Evolutionary conservation across 2,888 invertebrate genomes (phyloP), one percentile per base, ranked within the genome.

Genomic region (Athripsodes cinereus): DNA sequence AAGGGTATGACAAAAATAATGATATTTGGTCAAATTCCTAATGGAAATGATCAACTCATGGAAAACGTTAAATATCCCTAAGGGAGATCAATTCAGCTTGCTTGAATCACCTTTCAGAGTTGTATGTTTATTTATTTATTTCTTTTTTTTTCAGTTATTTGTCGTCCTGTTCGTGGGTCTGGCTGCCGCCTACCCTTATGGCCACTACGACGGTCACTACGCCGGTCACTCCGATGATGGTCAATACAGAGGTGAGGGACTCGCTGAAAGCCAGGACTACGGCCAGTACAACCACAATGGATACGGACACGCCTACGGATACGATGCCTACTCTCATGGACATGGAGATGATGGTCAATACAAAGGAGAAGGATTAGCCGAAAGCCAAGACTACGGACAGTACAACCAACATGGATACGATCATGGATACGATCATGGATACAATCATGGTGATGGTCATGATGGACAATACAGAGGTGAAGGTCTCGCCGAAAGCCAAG

Each of bases 201-300:
- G 55, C 20, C 54, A 60, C 40, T 53, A 26, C 10, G 26, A 10
- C 31, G 50, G 49, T 16, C 54, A 60, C 40, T 53, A 26, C 10
- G 26, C 5, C 31, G 50, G 49, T 16, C 54, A 60, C 40, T 8
- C 3, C 40, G 40, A 60, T 50, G 60, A 60, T 55, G 60, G 60
- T 11, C 53, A 54, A 50, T 60, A 57, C 57, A 57, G 26, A 22
- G 60, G 60, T 26, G 57, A 60, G 48, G 60, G 60, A 46, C 40
- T 40, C 40, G 40, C 55, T 48, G 60, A 60, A 57, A 57, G 57
- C 54, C 60, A 60, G 47, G 60, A 60, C 55, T 44, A 55, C 50
- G 60, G 57, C 6, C 51, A 57, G 20, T 53, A 48, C 48, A 48
- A 48, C 21, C 2, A 49, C 26, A 31, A 26, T n/a, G 49, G 47